A percentile compares a stretch with the other conserved stretches of the same genome.
Evolutionary conservation across 2,888 invertebrate species (phyloP).

Genomic region (Nemotelus nigrinus): DNA sequence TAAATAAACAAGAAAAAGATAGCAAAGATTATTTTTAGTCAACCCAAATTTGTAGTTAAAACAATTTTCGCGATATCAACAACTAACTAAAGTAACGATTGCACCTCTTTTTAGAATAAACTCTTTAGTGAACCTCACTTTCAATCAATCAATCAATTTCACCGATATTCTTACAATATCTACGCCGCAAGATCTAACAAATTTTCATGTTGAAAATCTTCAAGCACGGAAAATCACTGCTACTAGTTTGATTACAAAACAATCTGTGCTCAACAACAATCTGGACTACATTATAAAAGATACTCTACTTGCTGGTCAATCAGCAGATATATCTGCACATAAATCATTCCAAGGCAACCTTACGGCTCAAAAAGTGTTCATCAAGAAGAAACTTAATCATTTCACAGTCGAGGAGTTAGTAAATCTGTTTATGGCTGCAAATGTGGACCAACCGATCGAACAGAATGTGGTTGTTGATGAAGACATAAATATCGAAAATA

Average conservation of each 20-base stretch:
- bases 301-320: background rate
- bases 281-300: constrained; percentile 25
- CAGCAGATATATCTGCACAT: constrained; percentile 42
- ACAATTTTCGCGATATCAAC: too few relatives aligned
- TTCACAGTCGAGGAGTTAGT: constrained; percentile 55
- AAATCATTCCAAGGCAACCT: constrained; percentile 52
- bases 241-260: constrained; percentile 55
- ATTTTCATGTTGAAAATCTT: constrained; percentile 54
- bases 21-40: too few relatives aligned
- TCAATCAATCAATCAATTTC: background rate
- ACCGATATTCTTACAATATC: constrained; percentile 45
- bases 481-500: constrained; percentile 60
- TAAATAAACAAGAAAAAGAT: too few relatives aligned
- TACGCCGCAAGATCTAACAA: constrained; percentile 35
- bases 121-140: too few relatives aligned
- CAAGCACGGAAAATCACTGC: constrained; percentile 56
- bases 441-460: constrained; percentile 57
- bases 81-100: too few relatives aligned
- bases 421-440: constrained; percentile 57
- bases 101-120: too few relatives aligned
- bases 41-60: too few relatives aligned
- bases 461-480: constrained; percentile 58
- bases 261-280: constrained; percentile 50
- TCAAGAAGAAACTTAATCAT: constrained; percentile 58
- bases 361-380: constrained; percentile 61